A percentile compares a stretch with the other conserved stretches of the same genome.
These are phyloP conservation scores for Leuctra nigra DNA, from an alignment of 2,888 invertebrate genomes.

Conservation along the genomic window DNA sequence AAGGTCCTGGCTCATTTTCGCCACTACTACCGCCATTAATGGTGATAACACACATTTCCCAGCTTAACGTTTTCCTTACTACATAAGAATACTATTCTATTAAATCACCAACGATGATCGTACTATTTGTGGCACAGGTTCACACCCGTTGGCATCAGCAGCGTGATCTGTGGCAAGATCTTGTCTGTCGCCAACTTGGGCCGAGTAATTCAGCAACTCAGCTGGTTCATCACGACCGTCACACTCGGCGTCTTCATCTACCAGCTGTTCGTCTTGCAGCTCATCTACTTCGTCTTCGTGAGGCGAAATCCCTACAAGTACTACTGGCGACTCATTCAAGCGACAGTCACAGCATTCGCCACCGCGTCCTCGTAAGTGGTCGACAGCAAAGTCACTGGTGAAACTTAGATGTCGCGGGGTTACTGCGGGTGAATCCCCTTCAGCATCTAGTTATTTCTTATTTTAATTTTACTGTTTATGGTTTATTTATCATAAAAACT, in stretches of 20 bases:
- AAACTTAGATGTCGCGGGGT: no score
- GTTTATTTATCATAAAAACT: no score
- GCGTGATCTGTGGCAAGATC: conserved; percentile 77
- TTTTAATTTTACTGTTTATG: no score
- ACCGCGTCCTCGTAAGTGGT: conserved; percentile 82
- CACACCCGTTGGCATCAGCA: conserved; percentile 77
- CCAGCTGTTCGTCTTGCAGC: conserved; percentile 76
- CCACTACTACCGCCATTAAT: no score
- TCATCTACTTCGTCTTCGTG: conserved; percentile 72
- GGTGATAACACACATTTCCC: no score
- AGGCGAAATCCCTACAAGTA: conserved; percentile 81
- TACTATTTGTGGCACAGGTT: conserved; percentile 42
- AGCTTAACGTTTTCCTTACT: no score
- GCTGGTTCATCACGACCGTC: conserved; percentile 70
- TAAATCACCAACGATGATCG: no score
- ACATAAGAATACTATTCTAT: no score
- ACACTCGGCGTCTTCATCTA: conserved; percentile 75
- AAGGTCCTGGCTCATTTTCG: no score
- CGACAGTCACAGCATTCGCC: conserved; percentile 80
- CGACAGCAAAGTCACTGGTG: no score
- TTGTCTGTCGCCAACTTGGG: conserved; percentile 61
- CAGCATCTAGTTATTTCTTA: no score
- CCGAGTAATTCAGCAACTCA: conserved; percentile 58
- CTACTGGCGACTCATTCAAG: conserved; percentile 74
- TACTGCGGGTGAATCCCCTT: no score